Evolutionary conservation across 2,888 invertebrate genomes (phyloP).

Genomic region (Troides aeacus): DNA sequence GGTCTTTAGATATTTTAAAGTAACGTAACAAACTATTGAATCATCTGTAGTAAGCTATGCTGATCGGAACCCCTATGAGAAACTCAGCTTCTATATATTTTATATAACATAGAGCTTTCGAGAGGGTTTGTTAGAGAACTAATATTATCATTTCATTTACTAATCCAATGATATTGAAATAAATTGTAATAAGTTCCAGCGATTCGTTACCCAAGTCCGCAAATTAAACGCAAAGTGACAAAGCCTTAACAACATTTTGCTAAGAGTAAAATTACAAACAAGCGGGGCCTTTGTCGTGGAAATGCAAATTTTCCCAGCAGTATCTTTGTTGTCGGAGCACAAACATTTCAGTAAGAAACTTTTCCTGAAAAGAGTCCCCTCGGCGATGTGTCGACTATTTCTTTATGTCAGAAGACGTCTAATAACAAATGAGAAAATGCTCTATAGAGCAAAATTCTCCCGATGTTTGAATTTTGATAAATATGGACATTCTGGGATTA

Average conservation of each 20-base stretch:
- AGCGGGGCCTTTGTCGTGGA: slow-evolving; percentile 2
- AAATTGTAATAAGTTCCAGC: background rate
- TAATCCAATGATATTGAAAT: background rate
- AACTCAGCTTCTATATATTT: no score
- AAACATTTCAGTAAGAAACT: slow-evolving; percentile 4
- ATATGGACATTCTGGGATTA: no score
- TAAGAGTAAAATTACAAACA: slow-evolving; percentile 5
- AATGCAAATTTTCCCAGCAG: background rate
- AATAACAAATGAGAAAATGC: background rate
- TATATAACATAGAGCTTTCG: no score
- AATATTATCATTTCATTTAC: no score
- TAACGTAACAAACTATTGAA: no score
- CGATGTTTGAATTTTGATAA: no score
- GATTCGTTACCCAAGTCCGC: background rate
- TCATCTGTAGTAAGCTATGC: no score
- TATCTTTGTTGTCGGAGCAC: background rate
- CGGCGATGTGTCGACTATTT: background rate
- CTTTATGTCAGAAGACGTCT: background rate
- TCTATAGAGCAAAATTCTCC: no score
- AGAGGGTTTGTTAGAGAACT: no score
- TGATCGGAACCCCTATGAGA: no score
- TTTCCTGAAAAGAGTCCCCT: background rate
- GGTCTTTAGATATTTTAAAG: no score
- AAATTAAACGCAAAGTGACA: slow-evolving; percentile 3
- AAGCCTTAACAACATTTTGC: slow-evolving; percentile 2